A percentile compares a stretch with the other conserved stretches of the same genome.
Conservation (phyloP, 2,888 invertebrate genomes). For the Nymphalis c-album region DNA sequence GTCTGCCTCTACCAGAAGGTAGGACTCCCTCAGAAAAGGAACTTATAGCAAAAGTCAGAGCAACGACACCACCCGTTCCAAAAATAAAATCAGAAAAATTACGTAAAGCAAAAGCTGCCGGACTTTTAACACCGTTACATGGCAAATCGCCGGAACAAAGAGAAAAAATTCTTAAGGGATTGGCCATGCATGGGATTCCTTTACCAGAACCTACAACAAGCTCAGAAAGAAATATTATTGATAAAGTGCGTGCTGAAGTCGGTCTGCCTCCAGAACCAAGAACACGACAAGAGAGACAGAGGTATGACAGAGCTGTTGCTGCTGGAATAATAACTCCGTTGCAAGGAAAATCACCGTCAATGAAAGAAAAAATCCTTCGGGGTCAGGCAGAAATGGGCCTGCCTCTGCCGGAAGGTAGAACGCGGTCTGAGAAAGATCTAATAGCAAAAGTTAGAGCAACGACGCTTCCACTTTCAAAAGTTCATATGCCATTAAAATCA, state of each 20-base stretch:
- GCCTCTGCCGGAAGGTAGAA: conserved; percentile 40
- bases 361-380: too few relatives aligned
- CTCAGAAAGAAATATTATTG: too few relatives aligned
- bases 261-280: conserved; percentile 32
- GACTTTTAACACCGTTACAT: too few relatives aligned
- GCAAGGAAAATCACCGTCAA: too few relatives aligned
- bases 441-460: conserved; percentile 36
- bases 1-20: conserved; percentile 41
- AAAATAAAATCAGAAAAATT: conserved; percentile 40
- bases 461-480: neutral
- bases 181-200: too few relatives aligned
- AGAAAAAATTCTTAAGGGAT: too few relatives aligned
- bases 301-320: too few relatives aligned
- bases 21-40: conserved; percentile 42
- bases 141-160: too few relatives aligned
- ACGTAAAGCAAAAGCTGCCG: conserved; percentile 42
- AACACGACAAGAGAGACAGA: conserved; percentile 34
- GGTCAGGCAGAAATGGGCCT: conserved; percentile 40
- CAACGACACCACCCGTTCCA: conserved; percentile 26
- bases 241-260: conserved; percentile 27
- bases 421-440: conserved; percentile 42
- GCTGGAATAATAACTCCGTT: too few relatives aligned
- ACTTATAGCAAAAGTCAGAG: conserved; percentile 36
- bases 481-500: too few relatives aligned
- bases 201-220: too few relatives aligned